phyloP scores from a whole-genome alignment of 2,113 vertebrate genomes.

The Podarcis cretensis region DNA sequence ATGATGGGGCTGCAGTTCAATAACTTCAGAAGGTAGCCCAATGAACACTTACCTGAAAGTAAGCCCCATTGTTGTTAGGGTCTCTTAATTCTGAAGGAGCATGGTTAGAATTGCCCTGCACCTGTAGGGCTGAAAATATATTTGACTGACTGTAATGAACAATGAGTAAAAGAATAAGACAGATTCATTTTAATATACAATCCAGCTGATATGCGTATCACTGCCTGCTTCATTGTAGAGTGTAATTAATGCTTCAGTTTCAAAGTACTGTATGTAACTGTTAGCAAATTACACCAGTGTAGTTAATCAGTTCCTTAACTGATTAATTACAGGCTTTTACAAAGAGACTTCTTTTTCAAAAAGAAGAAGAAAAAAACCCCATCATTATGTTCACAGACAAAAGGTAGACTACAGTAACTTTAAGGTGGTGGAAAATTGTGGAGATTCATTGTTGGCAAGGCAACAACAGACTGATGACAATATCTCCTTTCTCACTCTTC shows the following conservation, averaged over 20 bases:
- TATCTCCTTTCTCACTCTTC: background rate
- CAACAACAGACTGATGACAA: slow-evolving; percentile 27
- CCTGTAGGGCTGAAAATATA: background rate
- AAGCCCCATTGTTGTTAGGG: background rate
- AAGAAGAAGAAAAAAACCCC: fast-evolving
- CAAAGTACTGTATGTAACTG: background rate
- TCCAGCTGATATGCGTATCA: slow-evolving; percentile 26
- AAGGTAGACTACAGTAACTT: slow-evolving; percentile 24
- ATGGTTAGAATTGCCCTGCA: background rate
- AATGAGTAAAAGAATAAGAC: background rate
- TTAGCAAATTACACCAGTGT: slow-evolving; percentile 35
- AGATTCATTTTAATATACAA: background rate
- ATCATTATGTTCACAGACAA: slow-evolving; percentile 27
- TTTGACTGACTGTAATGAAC: background rate
- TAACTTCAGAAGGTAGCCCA: background rate
- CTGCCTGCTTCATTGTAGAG: background rate
- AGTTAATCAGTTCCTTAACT: slow-evolving; percentile 40
- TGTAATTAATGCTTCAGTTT: slow-evolving; percentile 30
- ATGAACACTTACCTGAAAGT: background rate
- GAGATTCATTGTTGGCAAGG: slow-evolving; percentile 12
- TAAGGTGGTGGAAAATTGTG: slow-evolving; percentile 28
- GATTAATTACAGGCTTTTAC: slow-evolving; percentile 51
- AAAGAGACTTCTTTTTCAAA: background rate
- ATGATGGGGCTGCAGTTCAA: too few species aligned
- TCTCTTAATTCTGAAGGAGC: background rate